Evolutionary conservation across 2,797 vertebrate genomes (phyloP).

Genomic region (Ispidina picta): DNA sequence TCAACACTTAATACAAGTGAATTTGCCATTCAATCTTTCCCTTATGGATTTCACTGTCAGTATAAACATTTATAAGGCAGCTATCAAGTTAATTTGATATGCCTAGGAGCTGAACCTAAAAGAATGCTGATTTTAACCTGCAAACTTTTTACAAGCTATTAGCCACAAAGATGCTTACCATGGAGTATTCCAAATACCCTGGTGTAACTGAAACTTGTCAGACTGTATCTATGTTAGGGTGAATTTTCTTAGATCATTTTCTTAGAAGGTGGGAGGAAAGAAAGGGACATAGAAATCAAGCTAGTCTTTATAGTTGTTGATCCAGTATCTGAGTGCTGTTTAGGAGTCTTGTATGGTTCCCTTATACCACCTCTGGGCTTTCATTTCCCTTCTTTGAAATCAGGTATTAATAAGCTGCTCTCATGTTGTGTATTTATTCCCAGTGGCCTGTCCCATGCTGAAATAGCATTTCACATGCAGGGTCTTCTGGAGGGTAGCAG

Average conservation of each 20-base stretch:
- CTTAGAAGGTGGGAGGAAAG: background rate
- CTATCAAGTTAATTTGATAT: background rate
- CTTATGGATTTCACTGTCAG: background rate
- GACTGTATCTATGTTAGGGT: rapidly evolving
- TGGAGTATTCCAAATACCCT: background rate
- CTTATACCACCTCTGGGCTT: background rate
- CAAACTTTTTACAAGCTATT: background rate
- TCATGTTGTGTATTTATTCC: background rate
- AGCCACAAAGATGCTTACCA: background rate
- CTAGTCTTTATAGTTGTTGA: background rate
- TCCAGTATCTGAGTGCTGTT: background rate
- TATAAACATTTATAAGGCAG: conserved; percentile 33
- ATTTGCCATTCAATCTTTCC: background rate
- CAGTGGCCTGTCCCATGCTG: background rate
- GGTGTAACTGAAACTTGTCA: background rate
- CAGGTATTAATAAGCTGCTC: background rate
- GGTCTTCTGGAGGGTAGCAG: background rate
- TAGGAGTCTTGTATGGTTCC: background rate
- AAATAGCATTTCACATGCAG: rapidly evolving
- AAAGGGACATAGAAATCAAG: background rate
- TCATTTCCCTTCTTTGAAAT: background rate
- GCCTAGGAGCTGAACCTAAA: background rate
- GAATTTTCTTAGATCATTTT: background rate
- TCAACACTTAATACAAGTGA: conserved; percentile 12
- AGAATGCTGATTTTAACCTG: background rate